These are phyloP conservation scores for Parazoanthus darwini DNA, from an alignment of 92 coral and sea anemone genomes.

Conservation along the genomic window DNA sequence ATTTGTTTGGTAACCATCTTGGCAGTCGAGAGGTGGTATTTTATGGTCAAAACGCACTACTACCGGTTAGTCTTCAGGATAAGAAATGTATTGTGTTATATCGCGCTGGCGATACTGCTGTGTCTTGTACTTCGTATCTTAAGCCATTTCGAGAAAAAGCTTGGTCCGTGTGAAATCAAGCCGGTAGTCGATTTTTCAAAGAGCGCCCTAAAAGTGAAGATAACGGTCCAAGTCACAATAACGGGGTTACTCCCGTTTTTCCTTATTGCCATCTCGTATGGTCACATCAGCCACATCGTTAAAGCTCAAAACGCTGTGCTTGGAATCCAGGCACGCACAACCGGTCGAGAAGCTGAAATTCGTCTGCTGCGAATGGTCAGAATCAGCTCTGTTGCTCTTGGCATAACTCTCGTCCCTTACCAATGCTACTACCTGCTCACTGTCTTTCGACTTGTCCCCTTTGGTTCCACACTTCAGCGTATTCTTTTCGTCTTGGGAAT, in stretches of 20 bases:
- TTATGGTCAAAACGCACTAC: no score
- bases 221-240: neutral
- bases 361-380: neutral
- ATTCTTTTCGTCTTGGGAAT: neutral
- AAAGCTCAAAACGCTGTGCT: no score
- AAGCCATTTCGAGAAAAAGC: neutral
- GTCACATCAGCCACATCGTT: no score
- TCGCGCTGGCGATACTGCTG: no score
- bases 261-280: no score
- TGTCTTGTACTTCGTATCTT: neutral
- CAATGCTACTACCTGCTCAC: neutral
- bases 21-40: no score
- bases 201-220: neutral
- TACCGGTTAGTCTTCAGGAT: no score
- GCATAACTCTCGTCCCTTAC: neutral
- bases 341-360: neutral
- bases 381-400: neutral
- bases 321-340: neutral
- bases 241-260: no score
- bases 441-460: neutral
- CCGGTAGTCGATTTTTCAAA: neutral
- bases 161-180: neutral
- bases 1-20: no score
- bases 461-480: neutral
- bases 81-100: no score